Evolutionary conservation across 2,797 vertebrate species (phyloP).

Genomic region (Hydrocynus forskahlii): DNA sequence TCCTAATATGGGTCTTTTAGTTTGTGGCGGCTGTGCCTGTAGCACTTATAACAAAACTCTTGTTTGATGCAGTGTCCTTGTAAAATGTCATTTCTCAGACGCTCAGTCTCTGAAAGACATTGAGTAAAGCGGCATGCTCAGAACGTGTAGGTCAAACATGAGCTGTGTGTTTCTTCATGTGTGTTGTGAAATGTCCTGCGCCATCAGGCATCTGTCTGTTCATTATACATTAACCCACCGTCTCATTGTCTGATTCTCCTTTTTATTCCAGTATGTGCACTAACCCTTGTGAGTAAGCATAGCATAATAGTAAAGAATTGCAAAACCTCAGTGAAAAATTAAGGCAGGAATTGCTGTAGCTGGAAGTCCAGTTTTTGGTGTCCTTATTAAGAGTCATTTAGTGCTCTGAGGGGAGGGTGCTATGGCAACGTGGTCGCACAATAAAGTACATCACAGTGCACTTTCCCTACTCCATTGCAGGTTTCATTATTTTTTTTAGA

Average conservation of each 20-base stretch:
- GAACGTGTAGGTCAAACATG: not conserved
- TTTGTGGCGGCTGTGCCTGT: not conserved
- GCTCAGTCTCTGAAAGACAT: not conserved
- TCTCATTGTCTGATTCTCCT: not conserved
- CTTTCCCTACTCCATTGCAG: not conserved
- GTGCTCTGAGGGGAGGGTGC: not conserved
- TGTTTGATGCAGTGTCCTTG: not conserved
- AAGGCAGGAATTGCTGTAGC: not conserved
- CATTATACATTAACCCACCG: conserved; percentile 15
- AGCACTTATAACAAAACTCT: not conserved
- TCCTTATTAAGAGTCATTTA: not conserved
- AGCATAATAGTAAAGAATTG: not conserved
- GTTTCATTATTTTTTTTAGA: too few species aligned
- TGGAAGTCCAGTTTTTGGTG: not conserved
- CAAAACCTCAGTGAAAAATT: not conserved
- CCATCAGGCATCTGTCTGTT: not conserved
- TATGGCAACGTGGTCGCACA: not conserved
- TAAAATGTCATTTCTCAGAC: not conserved
- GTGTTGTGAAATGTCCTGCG: not conserved
- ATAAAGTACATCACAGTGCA: too few species aligned
- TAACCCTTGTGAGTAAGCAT: conserved; percentile 14
- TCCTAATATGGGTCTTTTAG: not conserved
- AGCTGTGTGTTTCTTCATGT: conserved; percentile 19
- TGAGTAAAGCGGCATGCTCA: not conserved
- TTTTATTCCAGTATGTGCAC: not conserved